These are phyloP conservation scores for Zingel zingel DNA, from an alignment of 2,113 vertebrate genomes.

Conservation along the genomic window DNA sequence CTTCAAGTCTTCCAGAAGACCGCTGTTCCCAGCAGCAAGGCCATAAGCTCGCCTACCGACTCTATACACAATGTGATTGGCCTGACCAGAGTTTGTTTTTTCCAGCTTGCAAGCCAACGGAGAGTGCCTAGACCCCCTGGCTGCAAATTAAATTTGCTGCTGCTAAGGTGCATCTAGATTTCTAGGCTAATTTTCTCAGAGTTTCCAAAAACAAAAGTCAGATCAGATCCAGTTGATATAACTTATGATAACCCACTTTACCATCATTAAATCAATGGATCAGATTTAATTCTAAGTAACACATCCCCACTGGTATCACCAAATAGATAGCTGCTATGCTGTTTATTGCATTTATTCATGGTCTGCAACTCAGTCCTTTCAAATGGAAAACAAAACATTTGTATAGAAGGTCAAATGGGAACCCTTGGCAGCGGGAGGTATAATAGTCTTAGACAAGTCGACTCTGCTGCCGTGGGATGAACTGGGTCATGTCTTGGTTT, in stretches of 20 bases:
- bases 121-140: no score
- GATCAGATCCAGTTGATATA: not conserved
- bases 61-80: no score
- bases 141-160: no score
- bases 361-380: not conserved
- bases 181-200: not conserved
- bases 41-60: no score
- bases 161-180: no score
- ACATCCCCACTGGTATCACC: not conserved
- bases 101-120: no score
- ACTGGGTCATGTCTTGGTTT: slow-evolving; percentile 56
- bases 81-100: no score
- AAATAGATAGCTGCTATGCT: not conserved
- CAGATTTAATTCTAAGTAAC: not conserved
- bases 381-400: slow-evolving; percentile 38
- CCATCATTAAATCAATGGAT: not conserved
- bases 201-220: not conserved
- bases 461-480: slow-evolving; percentile 25
- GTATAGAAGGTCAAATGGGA: slow-evolving; percentile 29
- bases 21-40: no score
- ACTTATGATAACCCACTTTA: not conserved
- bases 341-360: not conserved
- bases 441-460: slow-evolving; percentile 47
- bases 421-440: slow-evolving; percentile 18
- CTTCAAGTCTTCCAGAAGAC: no score